Evolutionary conservation across 2,888 invertebrate species (phyloP), one percentile per base, ranked within the genome.

Genomic region (Notodonta dromedarius): DNA sequence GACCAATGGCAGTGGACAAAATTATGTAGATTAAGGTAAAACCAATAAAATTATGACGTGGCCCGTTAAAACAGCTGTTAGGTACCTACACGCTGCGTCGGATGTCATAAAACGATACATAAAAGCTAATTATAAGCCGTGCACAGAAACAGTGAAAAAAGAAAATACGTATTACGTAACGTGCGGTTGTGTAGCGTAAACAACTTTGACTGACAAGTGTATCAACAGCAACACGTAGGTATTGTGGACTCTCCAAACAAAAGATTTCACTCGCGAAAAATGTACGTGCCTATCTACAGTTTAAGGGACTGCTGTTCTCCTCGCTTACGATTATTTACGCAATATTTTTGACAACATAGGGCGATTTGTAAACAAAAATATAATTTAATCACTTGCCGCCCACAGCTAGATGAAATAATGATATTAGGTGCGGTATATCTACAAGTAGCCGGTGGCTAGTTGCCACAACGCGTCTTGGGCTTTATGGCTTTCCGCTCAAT

Each of bases 61-160:
- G 77, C 76, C 71, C 76, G 77, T 83, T 76, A 82, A 80, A 84
- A 76, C 87, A 85, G 84, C 85, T 85, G 87, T 83, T 76, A 24
- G 24, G 24, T 24, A 79, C 76, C 73, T 82, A 82, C 79, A 63
- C 78, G 79, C 82, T 82, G 80, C 84, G 85, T 90, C 83, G 86
- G 85, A 87, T 87, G 86, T 87, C 85, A 89, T 91, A 90, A 91
- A 91, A 86, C 80, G 74, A 82, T 73, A 83, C 87, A 87, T 89
- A 86, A 87, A 86, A 83, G 80, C 86, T 90, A 91, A 90, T 89
- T 89, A 89, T 90, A 91, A 80, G 70, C 71, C 75, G 67, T 77
- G 79, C 75, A 77, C 78, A 70, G 73, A 63, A 74, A 63, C 65
- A 62, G 58, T 59, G 65, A 70, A 73, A 75, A 66, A 71, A 73